Conservation (phyloP, 2,797 vertebrate species). For the Crenuchus spilurus region DNA sequence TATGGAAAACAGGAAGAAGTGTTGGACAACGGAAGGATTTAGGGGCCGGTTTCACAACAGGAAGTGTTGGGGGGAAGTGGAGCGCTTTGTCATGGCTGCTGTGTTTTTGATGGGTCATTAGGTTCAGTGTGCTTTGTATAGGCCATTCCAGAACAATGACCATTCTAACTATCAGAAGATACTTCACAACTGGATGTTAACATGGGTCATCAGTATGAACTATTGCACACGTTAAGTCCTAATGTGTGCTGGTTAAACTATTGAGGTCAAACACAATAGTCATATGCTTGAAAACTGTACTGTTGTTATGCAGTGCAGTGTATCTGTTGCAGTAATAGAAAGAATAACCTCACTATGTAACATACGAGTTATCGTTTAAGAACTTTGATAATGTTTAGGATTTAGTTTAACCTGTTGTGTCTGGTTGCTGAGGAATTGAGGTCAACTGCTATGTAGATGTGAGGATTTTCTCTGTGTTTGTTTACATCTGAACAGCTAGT, state of each 20-base stretch:
- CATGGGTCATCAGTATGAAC: too few species aligned
- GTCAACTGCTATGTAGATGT: not conserved
- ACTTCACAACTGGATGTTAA: too few species aligned
- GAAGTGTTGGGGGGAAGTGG: constrained; percentile 41
- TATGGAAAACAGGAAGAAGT: constrained; percentile 54
- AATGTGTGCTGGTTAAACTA: too few species aligned
- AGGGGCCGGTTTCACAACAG: constrained; percentile 48
- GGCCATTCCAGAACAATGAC: constrained; percentile 36
- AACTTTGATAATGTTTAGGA: not conserved
- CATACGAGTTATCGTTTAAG: not conserved
- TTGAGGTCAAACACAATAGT: too few species aligned
- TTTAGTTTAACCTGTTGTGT: constrained; percentile 31
- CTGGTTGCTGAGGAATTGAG: not conserved
- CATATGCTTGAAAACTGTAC: not conserved
- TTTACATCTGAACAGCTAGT: constrained; percentile 1
- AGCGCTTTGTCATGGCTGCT: constrained; percentile 26
- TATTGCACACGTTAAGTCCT: too few species aligned
- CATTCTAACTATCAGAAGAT: constrained; percentile 25
- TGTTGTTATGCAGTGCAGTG: not conserved
- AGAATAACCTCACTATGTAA: not conserved
- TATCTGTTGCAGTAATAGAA: not conserved
- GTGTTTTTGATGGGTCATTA: constrained; percentile 47
- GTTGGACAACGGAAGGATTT: constrained; percentile 31
- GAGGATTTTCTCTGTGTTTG: constrained; percentile 45
- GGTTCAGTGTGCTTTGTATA: constrained; percentile 28